phyloP scores from a whole-genome alignment of 2,797 vertebrate genomes.

The Acrocephalus scirpaceus region DNA sequence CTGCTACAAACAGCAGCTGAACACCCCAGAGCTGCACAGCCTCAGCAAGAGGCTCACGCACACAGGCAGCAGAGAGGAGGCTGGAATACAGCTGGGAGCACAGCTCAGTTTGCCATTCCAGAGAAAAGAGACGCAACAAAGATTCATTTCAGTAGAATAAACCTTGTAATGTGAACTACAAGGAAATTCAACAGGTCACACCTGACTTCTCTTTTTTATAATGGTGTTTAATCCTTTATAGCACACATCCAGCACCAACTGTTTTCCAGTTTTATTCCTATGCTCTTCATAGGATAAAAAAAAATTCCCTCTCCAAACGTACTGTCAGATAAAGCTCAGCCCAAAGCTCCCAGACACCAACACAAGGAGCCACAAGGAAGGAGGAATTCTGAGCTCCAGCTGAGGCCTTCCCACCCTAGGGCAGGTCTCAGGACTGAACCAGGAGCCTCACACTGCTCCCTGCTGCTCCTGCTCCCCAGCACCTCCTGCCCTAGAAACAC shows the following conservation, averaged over 20 bases:
- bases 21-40: not conserved
- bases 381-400: not conserved
- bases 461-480: not conserved
- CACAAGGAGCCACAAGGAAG: fast-evolving
- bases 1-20: not conserved
- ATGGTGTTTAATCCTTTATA: not conserved
- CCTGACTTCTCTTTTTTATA: not conserved
- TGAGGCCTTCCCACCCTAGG: not conserved
- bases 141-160: not conserved
- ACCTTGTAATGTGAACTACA: not conserved
- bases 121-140: not conserved
- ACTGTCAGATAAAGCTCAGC: not conserved
- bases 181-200: not conserved
- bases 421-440: not conserved
- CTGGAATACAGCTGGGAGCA: not conserved
- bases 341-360: not conserved
- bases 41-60: not conserved
- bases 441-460: not conserved
- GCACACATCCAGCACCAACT: not conserved
- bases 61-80: not conserved
- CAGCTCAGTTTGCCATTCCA: not conserved
- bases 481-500: not conserved
- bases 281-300: fast-evolving
- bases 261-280: not conserved
- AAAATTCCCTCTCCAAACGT: not conserved